Evolutionary conservation across 2,113 vertebrate genomes (phyloP), one percentile per base, ranked within the genome.

Genomic region (Brienomyrus longianalis): DNA sequence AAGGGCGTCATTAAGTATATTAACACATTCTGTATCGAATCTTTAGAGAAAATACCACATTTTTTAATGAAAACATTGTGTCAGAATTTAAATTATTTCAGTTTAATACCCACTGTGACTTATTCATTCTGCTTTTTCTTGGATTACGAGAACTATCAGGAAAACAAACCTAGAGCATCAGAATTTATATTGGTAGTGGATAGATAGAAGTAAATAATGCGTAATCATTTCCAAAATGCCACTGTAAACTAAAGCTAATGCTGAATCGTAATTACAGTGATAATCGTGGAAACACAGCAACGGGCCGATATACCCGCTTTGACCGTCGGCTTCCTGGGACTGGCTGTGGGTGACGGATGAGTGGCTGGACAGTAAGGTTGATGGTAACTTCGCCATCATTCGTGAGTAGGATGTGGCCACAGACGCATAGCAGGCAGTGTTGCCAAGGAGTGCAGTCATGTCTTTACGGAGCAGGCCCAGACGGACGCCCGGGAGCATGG

Each of bases 111-210:
- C 93, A 93, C 92, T 91, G 92, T 93, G 93, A 66, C 23, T 94
- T 92, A 94, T 95, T 95, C 94, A 94, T 93, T 92, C 93, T 91
- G 92, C 93, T 93, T 93, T 93, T 93, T 92, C 92, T 93, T 90
- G 91, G 27, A 15, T 19, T 77, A 94, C 93, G 3, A 31, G 94
- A 94, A 94, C 95, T 93, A 93, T 92, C 91, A 47, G 70, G 92
- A 93, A 66, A 66, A 66, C 94, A 95, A 92, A 92, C 93, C 93
- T 91, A 90, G 93, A 91, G 92, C 93, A 2, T 93, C 93, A 94
- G 94, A 92, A 92, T 94, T 92, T 93, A 92, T 93, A 95, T 93
- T 93, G 94, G 93, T 27, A 19, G 39, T 43, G 35, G 15, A 80
- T 93, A 94, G 93, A 92, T 88, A 35, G 50, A 23, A 5, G 31